These are phyloP conservation scores for Parazoanthus atlanticus DNA, from an alignment of 92 coral and sea anemone genomes.

Conservation along the genomic window DNA sequence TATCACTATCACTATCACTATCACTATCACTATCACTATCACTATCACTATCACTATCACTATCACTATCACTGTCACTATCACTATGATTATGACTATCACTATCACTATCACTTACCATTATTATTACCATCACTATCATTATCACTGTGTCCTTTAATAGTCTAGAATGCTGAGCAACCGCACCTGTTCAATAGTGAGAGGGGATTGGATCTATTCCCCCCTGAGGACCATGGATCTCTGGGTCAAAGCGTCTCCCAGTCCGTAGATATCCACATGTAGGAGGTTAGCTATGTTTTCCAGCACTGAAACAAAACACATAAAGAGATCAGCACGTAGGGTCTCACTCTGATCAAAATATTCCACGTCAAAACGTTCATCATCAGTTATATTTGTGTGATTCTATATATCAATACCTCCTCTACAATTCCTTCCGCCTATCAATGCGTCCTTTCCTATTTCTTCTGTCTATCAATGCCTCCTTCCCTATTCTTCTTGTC, in stretches of 20 bases:
- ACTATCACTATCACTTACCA: no score
- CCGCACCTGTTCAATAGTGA: conserved; percentile 85
- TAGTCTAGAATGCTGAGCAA: not conserved
- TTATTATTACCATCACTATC: no score
- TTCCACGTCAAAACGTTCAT: not conserved
- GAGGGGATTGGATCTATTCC: conserved; percentile 96
- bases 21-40: no score
- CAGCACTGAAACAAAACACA: conserved; percentile 57
- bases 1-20: no score
- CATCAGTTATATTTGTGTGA: no score
- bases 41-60: no score
- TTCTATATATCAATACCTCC: no score
- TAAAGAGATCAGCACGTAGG: no score
- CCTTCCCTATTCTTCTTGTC: not conserved
- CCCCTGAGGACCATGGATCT: conserved; percentile 92
- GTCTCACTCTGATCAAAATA: no score
- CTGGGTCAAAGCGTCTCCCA: conserved; percentile 89
- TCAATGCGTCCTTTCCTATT: not conserved
- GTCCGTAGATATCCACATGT: conserved; percentile 86
- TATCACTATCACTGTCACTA: no score
- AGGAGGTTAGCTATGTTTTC: conserved; percentile 94
- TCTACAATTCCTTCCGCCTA: no score
- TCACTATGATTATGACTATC: no score
- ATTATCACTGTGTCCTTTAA: not conserved
- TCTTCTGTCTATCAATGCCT: not conserved